A percentile compares a stretch with the other conserved stretches of the same genome.
Conservation (phyloP, 2,888 invertebrate genomes). For the Dysmachus trigonus region DNA sequence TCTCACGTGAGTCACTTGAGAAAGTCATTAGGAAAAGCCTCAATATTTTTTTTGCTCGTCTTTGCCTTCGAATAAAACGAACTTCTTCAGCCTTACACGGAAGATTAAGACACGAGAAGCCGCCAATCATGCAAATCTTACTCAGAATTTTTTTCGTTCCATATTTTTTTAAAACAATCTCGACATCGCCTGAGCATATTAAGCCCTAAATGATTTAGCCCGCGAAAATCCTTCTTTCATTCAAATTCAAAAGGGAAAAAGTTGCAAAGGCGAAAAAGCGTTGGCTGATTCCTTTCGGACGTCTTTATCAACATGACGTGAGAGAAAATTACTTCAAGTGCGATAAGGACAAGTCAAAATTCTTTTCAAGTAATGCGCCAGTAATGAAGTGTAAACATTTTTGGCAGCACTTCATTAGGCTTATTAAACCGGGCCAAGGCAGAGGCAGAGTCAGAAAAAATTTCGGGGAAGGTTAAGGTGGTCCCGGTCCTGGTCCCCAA, state of each 20-base stretch:
- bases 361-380: conserved; percentile 37
- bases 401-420: conserved; percentile 40
- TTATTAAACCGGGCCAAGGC: background rate
- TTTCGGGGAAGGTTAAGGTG: background rate
- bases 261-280: background rate
- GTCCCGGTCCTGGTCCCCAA: background rate
- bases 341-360: conserved; percentile 37
- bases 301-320: conserved; percentile 36
- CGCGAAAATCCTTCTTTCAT: conserved; percentile 42
- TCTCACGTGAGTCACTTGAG: conserved; percentile 14
- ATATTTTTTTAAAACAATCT: conserved; percentile 22
- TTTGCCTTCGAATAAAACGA: background rate
- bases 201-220: conserved; percentile 29
- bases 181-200: background rate
- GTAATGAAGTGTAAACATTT: conserved; percentile 48
- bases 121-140: conserved; percentile 49
- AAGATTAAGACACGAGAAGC: conserved; percentile 48
- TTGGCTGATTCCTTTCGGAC: background rate
- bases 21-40: conserved; percentile 21
- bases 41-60: background rate
- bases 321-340: conserved; percentile 20
- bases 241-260: conserved; percentile 3
- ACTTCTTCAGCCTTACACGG: conserved; percentile 42
- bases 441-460: background rate
- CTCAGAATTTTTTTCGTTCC: background rate